Base-by-base conservation (phyloP, 2,113 vertebrate species). In the Apus apus region DNA sequence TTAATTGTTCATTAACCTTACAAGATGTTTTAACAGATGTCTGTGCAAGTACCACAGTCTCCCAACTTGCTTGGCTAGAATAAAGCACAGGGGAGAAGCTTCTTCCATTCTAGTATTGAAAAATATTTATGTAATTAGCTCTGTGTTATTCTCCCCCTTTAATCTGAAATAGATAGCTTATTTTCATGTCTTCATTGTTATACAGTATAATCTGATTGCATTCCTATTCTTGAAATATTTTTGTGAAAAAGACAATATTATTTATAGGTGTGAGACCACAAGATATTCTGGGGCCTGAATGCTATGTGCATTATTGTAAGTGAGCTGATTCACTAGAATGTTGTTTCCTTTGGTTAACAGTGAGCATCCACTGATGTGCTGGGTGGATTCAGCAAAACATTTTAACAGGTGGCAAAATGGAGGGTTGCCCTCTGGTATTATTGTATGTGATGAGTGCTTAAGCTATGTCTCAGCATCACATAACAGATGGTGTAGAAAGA, bases 401-500 rank as follows among this genome's bases (percentile, higher is more conserved):
- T 70, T 87, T 64, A 96, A 75, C 48, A 91, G 82, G 90, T 85
- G 87, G 48, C 72, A 48, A 89, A 89, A 90, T 51, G n/a, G 58
- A 89, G 61, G 4, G 10, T 70, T 80, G 51, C 64, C 20, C 60
- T 73, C 67, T 87, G 11, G 15, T 89, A 74, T 62, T 74, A 50
- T 20, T 50, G 32, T 64, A 29, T 26, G 9, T 72, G 43, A 38
- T 58, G 32, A 64, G 29, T 26, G 9, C 30, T 70, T 86, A 43
- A 76, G 75, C 30, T 84, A 15, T 22, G 11, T 38, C 73, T 66
- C 21, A 11, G 25, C 56, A 85, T 62, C 48, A 43, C 22, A 19
- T 50, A 90, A 60, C 65, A 94, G 60, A 96, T 91, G 65, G 25
- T 96, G 54, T 82, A 87, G 53, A 88, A 96, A 90, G 57, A 94